Evolutionary conservation across 2,113 vertebrate genomes (phyloP), one percentile per base, ranked within the genome.

Genomic region (Colinus virginianus): DNA sequence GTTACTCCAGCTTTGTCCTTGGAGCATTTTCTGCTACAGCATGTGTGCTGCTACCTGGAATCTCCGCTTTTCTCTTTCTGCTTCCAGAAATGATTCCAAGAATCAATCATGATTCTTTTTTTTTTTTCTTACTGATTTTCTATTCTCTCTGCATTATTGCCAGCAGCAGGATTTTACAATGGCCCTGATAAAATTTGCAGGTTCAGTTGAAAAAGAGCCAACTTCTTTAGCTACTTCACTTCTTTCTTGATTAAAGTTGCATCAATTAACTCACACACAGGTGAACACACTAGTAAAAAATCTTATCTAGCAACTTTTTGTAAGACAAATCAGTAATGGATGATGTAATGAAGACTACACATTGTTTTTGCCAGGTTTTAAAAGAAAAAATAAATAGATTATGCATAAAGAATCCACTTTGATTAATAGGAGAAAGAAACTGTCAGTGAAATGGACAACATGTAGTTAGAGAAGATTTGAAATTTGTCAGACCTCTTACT

Each of bases 301-400:
- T 56, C 25, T 71, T 46, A 88, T 51, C 56, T 51, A 90, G 58
- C 34, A 80, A 59, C 1, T 14, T 84, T 77, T 78, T 81, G 38
- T 45, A 63, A 40, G 40, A 71, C 36, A 34, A 74, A 84, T 80
- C 63, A 42, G 28, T 9, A 86, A 61, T 16, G 34, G 32, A 70
- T 67, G 85, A 34, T 48, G 66, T 17, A 91, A 70, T 26, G 32
- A 36, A 86, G n/a, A 80, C 25, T 55, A 93, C 92, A 28, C 25
- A 42, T 78, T 30, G 21, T 34, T 78, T 78, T 84, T 58, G 4
- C 17, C 28, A 51, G 2, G 5, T 72, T 81, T 94, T 30, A 61
- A 78, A 88, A 64, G 22, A 71, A 75, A 71, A 93, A 93, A 75
- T n/a, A 83, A 86, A 61, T 59, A 80, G 19, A 42, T 30, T 59